These are phyloP conservation scores for Corella eumyota DNA, from an alignment of 23 tunicate genomes.

Conservation along the genomic window DNA sequence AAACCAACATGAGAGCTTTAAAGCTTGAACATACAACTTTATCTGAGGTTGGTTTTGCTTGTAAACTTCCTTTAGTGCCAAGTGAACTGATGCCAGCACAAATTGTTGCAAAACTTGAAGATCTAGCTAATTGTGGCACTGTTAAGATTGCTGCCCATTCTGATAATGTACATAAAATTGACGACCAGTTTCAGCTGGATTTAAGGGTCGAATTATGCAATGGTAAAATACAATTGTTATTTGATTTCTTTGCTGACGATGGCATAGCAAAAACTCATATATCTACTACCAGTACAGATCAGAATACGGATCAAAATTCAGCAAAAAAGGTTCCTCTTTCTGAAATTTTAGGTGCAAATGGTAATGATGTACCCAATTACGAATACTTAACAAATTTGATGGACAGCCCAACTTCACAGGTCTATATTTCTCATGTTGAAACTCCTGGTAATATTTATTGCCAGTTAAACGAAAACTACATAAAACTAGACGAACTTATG, in stretches of 20 bases:
- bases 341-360: too few relatives aligned
- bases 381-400: not conserved
- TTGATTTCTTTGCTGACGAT: not conserved
- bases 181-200: too few relatives aligned
- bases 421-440: conserved; percentile 54
- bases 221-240: conserved; percentile 2
- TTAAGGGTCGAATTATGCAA: too few relatives aligned
- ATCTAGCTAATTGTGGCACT: not conserved
- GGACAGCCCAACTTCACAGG: conserved; percentile 9
- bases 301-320: too few relatives aligned
- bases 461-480: conserved; percentile 23
- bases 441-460: conserved; percentile 51
- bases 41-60: conserved; percentile 26
- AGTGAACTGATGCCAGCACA: not conserved
- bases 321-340: too few relatives aligned
- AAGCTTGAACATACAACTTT: conserved; percentile 4
- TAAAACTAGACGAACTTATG: conserved; percentile 40
- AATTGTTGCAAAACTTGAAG: conserved; percentile 14
- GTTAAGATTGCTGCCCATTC: too few relatives aligned
- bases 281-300: too few relatives aligned
- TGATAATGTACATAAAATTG: too few relatives aligned
- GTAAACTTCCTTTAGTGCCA: conserved; percentile 11
- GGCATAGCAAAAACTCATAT: too few relatives aligned
- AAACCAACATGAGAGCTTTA: not conserved
- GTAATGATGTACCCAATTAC: too few relatives aligned